A percentile compares a stretch with the other conserved stretches of the same genome.
Evolutionary conservation across 2,113 vertebrate species (phyloP).

Genomic region (Protomyctophum bolini): DNA sequence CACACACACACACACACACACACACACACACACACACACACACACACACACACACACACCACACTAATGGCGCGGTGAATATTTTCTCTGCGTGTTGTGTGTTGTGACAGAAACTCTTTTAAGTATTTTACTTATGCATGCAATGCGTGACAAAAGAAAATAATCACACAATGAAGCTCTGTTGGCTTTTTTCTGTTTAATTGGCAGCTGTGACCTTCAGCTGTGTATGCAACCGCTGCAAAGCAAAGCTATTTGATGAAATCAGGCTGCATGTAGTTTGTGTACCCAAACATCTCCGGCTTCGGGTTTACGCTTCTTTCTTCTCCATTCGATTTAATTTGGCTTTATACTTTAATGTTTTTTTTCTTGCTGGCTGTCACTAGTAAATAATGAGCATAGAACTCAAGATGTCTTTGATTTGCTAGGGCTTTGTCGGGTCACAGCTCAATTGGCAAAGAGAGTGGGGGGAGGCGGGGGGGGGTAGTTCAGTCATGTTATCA

Average conservation of each 20-base stretch:
- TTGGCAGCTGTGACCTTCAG: slow-evolving; percentile 61
- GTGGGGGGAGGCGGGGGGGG: background rate
- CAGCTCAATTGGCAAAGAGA: slow-evolving; percentile 63
- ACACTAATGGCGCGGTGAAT: slow-evolving; percentile 1
- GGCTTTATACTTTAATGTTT: slow-evolving; percentile 67
- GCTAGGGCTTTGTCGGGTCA: slow-evolving; percentile 56
- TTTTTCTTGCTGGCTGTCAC: slow-evolving; percentile 60
- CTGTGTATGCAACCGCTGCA: slow-evolving; percentile 30
- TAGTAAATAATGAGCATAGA: slow-evolving; percentile 69
- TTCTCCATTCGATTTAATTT: slow-evolving; percentile 46
- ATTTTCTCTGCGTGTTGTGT: background rate
- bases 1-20: no score
- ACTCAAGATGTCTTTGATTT: slow-evolving; percentile 70
- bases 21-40: background rate
- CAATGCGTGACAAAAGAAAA: slow-evolving; percentile 31
- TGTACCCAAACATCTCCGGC: slow-evolving; percentile 18
- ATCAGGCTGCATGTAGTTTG: slow-evolving; percentile 9
- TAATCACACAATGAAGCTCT: background rate
- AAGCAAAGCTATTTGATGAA: slow-evolving; percentile 55
- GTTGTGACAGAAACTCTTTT: slow-evolving; percentile 6
- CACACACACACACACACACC: background rate
- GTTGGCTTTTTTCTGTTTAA: slow-evolving; percentile 34
- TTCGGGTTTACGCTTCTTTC: slow-evolving; percentile 16
- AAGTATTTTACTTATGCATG: slow-evolving; percentile 4
- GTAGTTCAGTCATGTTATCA: background rate